These are phyloP conservation scores for Gadopsis marmoratus DNA, from an alignment of 2,797 vertebrate genomes.

Conservation along the genomic window DNA sequence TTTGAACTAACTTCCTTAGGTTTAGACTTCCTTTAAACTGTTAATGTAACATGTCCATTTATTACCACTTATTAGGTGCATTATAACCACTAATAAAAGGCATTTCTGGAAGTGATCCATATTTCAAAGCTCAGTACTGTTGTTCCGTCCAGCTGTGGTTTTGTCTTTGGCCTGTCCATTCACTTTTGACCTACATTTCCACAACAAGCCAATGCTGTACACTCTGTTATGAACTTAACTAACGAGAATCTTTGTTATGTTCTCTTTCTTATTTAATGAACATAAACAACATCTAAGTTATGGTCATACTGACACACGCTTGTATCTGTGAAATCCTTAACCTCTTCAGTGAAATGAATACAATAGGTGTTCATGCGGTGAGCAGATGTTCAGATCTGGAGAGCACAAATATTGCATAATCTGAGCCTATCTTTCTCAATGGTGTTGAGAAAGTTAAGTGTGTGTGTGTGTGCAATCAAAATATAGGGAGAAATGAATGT, in stretches of 20 bases:
- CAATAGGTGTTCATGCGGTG: slow-evolving; percentile 67
- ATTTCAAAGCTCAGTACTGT: slow-evolving; percentile 1
- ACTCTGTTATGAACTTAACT: slow-evolving; percentile 58
- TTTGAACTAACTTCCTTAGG: background rate
- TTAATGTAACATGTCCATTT: background rate
- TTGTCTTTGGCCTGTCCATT: slow-evolving; percentile 40
- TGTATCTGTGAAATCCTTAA: slow-evolving; percentile 59
- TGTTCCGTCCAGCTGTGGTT: slow-evolving; percentile 60
- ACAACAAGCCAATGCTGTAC: slow-evolving; percentile 53
- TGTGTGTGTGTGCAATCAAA: slow-evolving; percentile 10
- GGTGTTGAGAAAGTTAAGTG: slow-evolving; percentile 27
- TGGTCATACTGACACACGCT: slow-evolving; percentile 32
- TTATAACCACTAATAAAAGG: background rate
- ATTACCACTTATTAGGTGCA: background rate
- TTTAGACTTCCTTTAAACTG: background rate
- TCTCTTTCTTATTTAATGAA: slow-evolving; percentile 77
- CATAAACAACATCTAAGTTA: slow-evolving; percentile 75
- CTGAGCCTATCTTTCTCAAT: slow-evolving; percentile 13
- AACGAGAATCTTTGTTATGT: slow-evolving; percentile 74
- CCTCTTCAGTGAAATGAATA: slow-evolving; percentile 64
- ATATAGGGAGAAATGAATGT: slow-evolving; percentile 3
- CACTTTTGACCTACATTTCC: slow-evolving; percentile 62
- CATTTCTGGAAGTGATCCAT: slow-evolving; percentile 5
- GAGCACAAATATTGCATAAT: slow-evolving; percentile 68
- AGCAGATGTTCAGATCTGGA: slow-evolving; percentile 77